Evolutionary conservation across 2,797 vertebrate species (phyloP), one percentile per base, ranked within the genome.

Genomic region (Urophycis tenuis): DNA sequence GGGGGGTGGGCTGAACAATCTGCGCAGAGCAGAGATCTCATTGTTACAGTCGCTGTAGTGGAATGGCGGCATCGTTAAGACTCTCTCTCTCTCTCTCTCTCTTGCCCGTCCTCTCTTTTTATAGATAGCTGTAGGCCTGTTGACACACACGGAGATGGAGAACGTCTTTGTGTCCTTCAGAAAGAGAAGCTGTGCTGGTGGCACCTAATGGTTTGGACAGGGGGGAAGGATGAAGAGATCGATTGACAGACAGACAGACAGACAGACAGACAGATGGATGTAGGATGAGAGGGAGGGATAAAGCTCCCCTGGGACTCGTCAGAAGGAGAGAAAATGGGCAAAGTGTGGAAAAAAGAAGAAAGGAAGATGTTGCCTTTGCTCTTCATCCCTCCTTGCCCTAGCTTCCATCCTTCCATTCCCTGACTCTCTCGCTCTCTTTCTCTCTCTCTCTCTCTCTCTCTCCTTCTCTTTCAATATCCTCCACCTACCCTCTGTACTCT

Each of bases 21-120:
- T 89, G 87, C 76, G 80, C n/a, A 45, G 82, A 87, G 88, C 83
- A 77, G 81, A 81, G 84, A 86, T 90, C 92, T 92, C 82, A 87
- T 79, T 88, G 82, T 85, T 83, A 81, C 72, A 81, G 85, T 74
- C 85, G 87, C 78, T 77, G 83, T 86, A 85, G 85, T 85, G 85
- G 86, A 81, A 85, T 82, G 85, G 84, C 79, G 25, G 74, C 81
- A 53, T 29, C 83, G 15, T 84, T 80, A 60, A 30, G 69, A 80
- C 81, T 19, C 45, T 17, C 19, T 49, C 78, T 84, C 75, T 85
- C 34, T 82, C 36, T 75, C 14, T 19, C 14, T 17, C 12, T 11
- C 5, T 17, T 32, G n/a, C n/a, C n/a, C n/a, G n/a, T n/a, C 8
- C 7, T 34, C 19, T 39, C 22, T 12, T 12, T 74, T 11, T 41